Percentiles rank a stretch among this genome's conserved stretches.
These are phyloP conservation scores for Nothocercus julius DNA, from an alignment of 2,113 vertebrate species.

Conservation along the genomic window DNA sequence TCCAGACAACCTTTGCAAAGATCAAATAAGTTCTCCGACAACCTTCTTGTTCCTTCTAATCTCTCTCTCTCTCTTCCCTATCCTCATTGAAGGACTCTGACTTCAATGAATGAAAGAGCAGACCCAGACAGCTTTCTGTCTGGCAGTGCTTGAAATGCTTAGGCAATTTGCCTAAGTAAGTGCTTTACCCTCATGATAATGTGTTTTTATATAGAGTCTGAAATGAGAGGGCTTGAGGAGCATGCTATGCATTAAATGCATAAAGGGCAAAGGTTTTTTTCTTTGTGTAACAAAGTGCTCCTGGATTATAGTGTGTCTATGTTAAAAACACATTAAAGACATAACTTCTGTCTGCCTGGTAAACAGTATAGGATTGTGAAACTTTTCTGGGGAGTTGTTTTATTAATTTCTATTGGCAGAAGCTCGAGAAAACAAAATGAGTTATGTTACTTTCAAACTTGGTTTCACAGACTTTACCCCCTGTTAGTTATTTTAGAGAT, in stretches of 20 bases:
- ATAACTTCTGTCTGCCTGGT: not conserved
- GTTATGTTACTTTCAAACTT: not conserved
- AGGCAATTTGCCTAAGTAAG: conserved; percentile 27
- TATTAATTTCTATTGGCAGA: conserved; percentile 25
- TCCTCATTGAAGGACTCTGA: not conserved
- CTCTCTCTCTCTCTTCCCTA: not conserved
- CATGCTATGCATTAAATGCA: not conserved
- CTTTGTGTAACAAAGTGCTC: not conserved
- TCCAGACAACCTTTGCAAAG: not conserved
- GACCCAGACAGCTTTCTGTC: conserved; percentile 38
- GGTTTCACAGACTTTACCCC: conserved; percentile 38
- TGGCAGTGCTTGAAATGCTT: conserved; percentile 16
- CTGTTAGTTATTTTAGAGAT: conserved; percentile 52
- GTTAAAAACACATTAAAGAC: conserved; percentile 12
- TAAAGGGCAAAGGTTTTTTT: conserved; percentile 6
- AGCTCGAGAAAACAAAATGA: not conserved
- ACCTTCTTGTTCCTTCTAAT: conserved; percentile 9
- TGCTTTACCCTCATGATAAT: conserved; percentile 24
- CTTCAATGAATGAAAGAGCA: not conserved
- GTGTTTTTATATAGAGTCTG: not conserved
- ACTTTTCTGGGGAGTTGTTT: not conserved
- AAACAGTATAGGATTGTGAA: not conserved
- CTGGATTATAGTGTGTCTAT: not conserved
- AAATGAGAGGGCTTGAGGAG: not conserved
- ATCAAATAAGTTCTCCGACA: conserved; percentile 23